Evolutionary conservation across 2,888 invertebrate genomes (phyloP), one percentile per base, ranked within the genome.

Genomic region (Orthonevra nobilis): DNA sequence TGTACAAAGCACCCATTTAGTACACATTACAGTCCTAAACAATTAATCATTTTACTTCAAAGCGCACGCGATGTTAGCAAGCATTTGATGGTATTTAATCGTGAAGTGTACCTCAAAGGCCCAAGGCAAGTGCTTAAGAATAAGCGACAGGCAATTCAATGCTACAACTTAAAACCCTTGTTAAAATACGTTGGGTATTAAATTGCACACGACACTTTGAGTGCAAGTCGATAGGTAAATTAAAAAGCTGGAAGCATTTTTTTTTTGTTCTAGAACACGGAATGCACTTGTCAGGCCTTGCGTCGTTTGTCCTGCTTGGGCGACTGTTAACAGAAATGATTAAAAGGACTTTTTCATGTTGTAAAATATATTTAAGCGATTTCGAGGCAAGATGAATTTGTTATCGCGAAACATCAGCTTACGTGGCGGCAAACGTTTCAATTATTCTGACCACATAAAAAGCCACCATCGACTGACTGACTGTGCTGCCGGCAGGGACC

Each of bases 81-180:
- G 26, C 77, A 66, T 54, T 72, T 66, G 54, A 54, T 60, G 72
- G 72, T 72, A 66, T 77, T 58, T 72, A 77, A 72, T 77, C 77
- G 58, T 60, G 38, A 46, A 34, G 58, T 72, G 52, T 34, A 50
- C 77, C 63, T 69, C 56, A 50, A 69, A 61, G 40, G 17, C 28
- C 19, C 9, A 56, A 61, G n/a, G n/a, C n/a, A n/a, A 61, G 30
- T 48, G 10, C 50, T 68, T 38, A 17, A 14, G 7, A 14, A 26
- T 20, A 36, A 32, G 30, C 44, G 38, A 38, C 26, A 32, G 30
- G 30, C 44, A 54, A 44, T 34, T 61, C 36, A 32, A 54, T 44
- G 26, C 32, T 6, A 23, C 23, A 20, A 32, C 44, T 60, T 66
- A 52, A 38, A 66, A 30, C 3, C 2, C 28, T 19, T 10, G 48